Evolutionary conservation across 2,797 vertebrate genomes (phyloP), one percentile per base, ranked within the genome.

Genomic region (Menidia menidia): DNA sequence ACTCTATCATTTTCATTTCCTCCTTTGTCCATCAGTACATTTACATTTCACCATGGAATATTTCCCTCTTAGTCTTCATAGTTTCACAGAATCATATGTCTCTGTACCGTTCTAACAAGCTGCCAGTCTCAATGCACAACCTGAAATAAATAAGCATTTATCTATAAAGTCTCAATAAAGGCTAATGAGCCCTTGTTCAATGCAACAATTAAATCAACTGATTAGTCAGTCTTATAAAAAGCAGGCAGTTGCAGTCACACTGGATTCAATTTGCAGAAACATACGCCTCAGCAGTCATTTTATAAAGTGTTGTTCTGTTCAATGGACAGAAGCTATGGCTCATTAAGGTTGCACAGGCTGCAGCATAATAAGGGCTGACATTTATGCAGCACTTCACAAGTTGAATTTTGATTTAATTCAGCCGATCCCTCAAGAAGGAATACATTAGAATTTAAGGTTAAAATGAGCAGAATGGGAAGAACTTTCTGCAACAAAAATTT

Each of bases 211-310:
- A 31, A 68, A 80, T 73, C 61, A 68, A 75, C 86, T 83, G 53
- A 81, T 83, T 71, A 78, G 73, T 73, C 69, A 87, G 18, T 89
- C 73, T 75, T 71, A 52, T 76, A 30, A 80, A 74, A 86, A 87
- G 73, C 45, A 64, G 65, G 66, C 56, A 54, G 58, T 54, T 71
- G 70, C 70, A 84, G 78, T 83, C 43, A 68, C 56, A 56, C 65
- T 81, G 82, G 73, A 88, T 87, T 88, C 30, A 58, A 75, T 88
- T 88, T 82, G 52, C 67, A 66, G 63, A 47, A 78, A 68, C 75
- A 71, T 31, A 55, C n/a, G 25, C 51, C 72, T 66, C 60, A 16
- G 70, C 73, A 68, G 74, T 76, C 68, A 54, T 75, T 81, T 71
- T 16, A 58, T 56, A 44, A 56, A 77, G 63, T 53, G 60, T 75